Conservation (phyloP, 2,888 invertebrate genomes). For the Dysmachus trigonus region DNA sequence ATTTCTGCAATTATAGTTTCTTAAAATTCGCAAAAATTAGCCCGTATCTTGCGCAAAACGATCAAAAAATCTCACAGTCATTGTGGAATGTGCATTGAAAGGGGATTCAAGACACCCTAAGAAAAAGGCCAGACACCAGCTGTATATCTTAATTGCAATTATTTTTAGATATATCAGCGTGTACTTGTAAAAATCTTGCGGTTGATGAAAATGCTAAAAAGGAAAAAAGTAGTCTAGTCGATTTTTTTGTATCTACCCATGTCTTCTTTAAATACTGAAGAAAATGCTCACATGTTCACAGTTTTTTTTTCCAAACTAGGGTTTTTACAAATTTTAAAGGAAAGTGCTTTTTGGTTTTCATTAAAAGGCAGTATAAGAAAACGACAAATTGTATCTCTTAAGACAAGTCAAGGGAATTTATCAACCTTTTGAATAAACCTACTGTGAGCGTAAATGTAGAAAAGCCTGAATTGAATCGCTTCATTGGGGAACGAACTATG, state of each 20-base stretch:
- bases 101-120: not conserved
- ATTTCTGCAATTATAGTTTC: not conserved
- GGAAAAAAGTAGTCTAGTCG: not conserved
- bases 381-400: not conserved
- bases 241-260: not conserved
- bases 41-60: not conserved
- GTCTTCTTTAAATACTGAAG: not conserved
- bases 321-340: not conserved
- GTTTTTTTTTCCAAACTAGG: not conserved
- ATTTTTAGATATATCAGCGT: slow-evolving; percentile 19
- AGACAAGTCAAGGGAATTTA: not conserved
- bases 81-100: not conserved
- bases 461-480: not conserved
- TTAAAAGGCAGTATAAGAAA: not conserved
- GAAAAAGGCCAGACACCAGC: slow-evolving; percentile 16
- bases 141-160: slow-evolving; percentile 6
- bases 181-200: not conserved
- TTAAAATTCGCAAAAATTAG: not conserved
- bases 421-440: not conserved
- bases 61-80: not conserved
- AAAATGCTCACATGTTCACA: not conserved
- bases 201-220: not conserved
- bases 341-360: not conserved
- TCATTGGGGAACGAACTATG: not conserved
- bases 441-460: not conserved